phyloP scores from a whole-genome alignment of 2,888 invertebrate genomes.

The Napeogenes inachia region DNA sequence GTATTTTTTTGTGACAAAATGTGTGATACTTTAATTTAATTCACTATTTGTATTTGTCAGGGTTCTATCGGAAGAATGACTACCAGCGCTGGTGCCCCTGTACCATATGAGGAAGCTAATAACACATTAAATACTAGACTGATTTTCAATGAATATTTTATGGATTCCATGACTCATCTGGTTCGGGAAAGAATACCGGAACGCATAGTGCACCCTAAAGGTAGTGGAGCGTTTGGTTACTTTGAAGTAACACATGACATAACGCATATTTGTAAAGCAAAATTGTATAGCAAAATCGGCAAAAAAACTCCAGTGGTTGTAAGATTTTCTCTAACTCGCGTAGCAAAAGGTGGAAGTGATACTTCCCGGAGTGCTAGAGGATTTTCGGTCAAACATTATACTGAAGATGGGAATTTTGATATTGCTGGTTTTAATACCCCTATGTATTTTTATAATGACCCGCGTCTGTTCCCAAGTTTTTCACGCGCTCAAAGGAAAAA shows the following conservation, averaged over 20 bases:
- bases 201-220: conserved; percentile 95
- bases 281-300: conserved; percentile 83
- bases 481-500: conserved; percentile 96
- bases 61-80: conserved; percentile 78
- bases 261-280: conserved; percentile 84
- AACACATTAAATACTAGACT: conserved; percentile 87
- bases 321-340: conserved; percentile 87
- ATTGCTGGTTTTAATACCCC: conserved; percentile 93
- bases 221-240: conserved; percentile 90
- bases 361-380: conserved; percentile 91
- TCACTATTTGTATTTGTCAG: conserved; percentile 46
- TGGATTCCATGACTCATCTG: conserved; percentile 87
- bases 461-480: conserved; percentile 90
- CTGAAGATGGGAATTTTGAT: conserved; percentile 93
- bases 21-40: conserved; percentile 51
- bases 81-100: conserved; percentile 86
- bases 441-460: conserved; percentile 92
- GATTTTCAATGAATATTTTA: conserved; percentile 85
- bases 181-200: conserved; percentile 94
- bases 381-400: conserved; percentile 93
- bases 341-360: conserved; percentile 91
- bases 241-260: conserved; percentile 91
- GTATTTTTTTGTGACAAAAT: conserved; percentile 38
- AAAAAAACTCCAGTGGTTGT: conserved; percentile 86
- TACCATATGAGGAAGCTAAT: conserved; percentile 82